Conservation (phyloP, 2,113 vertebrate genomes). For the Leucosticte australis region DNA sequence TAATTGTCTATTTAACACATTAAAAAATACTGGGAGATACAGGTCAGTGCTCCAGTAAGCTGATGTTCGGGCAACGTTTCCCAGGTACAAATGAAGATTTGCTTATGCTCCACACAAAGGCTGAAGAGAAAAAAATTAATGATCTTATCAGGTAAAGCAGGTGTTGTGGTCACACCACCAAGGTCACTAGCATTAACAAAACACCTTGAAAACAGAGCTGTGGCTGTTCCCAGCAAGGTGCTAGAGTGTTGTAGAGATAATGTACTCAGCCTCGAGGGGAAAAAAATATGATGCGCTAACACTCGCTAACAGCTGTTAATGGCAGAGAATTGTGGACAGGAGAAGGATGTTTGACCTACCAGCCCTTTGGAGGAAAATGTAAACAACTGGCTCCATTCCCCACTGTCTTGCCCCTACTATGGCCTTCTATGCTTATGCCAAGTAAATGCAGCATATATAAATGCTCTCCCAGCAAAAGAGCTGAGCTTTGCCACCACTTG, state of each 20-base stretch:
- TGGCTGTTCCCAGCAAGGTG: conserved; percentile 35
- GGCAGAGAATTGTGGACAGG: not conserved
- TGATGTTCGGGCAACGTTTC: not conserved
- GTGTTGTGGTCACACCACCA: conserved; percentile 61
- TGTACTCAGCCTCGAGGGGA: not conserved
- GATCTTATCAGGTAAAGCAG: conserved; percentile 68
- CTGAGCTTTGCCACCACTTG: not conserved
- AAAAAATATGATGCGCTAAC: conserved; percentile 24
- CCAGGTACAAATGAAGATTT: conserved; percentile 53
- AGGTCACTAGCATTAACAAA: conserved; percentile 49
- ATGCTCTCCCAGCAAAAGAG: not conserved
- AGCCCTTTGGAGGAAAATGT: not conserved
- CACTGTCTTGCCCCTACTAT: not conserved
- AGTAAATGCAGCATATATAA: not conserved
- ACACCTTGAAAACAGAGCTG: conserved; percentile 5
- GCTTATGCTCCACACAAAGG: conserved; percentile 54
- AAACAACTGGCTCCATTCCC: conserved; percentile 43
- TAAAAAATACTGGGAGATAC: conserved; percentile 9
- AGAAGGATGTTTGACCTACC: conserved; percentile 38
- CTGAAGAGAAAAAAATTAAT: conserved; percentile 42
- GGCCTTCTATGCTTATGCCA: not conserved
- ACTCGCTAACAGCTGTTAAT: conserved; percentile 29
- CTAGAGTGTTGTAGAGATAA: conserved; percentile 33
- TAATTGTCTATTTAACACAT: conserved; percentile 35
- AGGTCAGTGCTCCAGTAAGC: conserved; percentile 40